Base-by-base conservation (phyloP, 2,113 vertebrate species). In the Nematolebias whitei region DNA sequence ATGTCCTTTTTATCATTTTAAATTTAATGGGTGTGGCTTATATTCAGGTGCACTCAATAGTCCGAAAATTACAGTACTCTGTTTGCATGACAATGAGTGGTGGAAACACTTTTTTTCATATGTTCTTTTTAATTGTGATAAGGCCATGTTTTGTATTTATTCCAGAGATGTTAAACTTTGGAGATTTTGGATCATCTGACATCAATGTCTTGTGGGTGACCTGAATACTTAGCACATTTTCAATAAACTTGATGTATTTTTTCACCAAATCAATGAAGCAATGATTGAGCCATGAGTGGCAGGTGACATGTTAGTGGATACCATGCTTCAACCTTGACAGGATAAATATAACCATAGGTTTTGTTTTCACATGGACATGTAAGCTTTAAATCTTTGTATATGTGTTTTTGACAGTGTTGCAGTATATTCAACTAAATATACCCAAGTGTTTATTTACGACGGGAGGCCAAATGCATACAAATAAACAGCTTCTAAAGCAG, bases 301-400 rank as follows among this genome's bases (percentile, higher is more conserved):
- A 72, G 63, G 13, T 70, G 74, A 80, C 79, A 65, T 58, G 76
- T 58, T 53, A 20, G 43, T 56, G 60, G 57, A 70, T 81, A 14
- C 69, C 68, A 53, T 20, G 38, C 62, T 63, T 49, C 74, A 43
- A 74, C 63, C 60, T 71, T 81, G 80, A 85, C 63, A 76, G 23
- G 40, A 18, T 35, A n/a, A 16, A 39, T 51, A 47, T 40, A n/a
- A 68, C 40, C 44, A 50, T 35, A 55, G 18, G 15, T 10, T 29
- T n/a, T 26, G 35, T 16, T 52, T 16, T 2, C 18, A 48, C 63
- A 59, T 19, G 18, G 5, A 35, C 43, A 26, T 22, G 29, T 52
- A 49, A 26, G 59, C 79, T 55, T 65, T 70, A 66, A 50, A 22
- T 45, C 63, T 64, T 23, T 6, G 19, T 38, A 11, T 48, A 43